Evolutionary conservation across 2,113 vertebrate species (phyloP).

Genomic region (Paedocypris sp.): DNA sequence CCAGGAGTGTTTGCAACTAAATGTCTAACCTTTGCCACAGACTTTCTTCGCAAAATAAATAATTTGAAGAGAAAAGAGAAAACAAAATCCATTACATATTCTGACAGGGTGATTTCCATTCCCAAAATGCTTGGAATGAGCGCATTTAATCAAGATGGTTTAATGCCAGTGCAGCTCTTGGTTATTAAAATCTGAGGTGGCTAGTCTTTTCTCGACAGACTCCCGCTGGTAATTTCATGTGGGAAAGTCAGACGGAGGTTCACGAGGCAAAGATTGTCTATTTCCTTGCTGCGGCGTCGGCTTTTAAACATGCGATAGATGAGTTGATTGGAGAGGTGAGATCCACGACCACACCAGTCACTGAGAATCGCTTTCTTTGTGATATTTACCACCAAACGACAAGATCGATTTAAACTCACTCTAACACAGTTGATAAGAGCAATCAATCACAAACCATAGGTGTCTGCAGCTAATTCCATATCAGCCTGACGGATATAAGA

Average conservation of each 20-base stretch:
- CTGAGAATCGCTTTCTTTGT: slow-evolving; percentile 19
- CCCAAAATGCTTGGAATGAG: neutral
- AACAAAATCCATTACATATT: slow-evolving; percentile 12
- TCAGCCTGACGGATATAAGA: slow-evolving; percentile 7
- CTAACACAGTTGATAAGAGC: slow-evolving; percentile 32
- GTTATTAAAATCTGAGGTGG: slow-evolving; percentile 6
- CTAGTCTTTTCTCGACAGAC: neutral
- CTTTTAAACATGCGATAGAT: slow-evolving; percentile 28
- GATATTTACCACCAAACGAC: slow-evolving; percentile 44
- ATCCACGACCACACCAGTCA: slow-evolving; percentile 33
- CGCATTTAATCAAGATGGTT: slow-evolving; percentile 14
- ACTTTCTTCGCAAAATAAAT: neutral
- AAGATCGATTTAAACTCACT: slow-evolving; percentile 42
- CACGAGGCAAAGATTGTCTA: slow-evolving; percentile 24
- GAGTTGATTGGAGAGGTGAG: slow-evolving; percentile 33
- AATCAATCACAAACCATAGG: slow-evolving; percentile 37
- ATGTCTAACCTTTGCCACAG: slow-evolving; percentile 18
- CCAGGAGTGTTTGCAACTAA: neutral
- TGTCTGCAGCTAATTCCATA: slow-evolving; percentile 23
- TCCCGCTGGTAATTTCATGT: slow-evolving; percentile 13
- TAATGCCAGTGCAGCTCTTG: slow-evolving; percentile 1
- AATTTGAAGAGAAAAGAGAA: neutral
- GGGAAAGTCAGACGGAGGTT: slow-evolving; percentile 13
- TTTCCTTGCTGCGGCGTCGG: slow-evolving; percentile 22
- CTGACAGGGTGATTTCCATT: neutral